Percentiles rank a stretch among this genome's conserved stretches.
Evolutionary conservation across 2,797 vertebrate genomes (phyloP).

Genomic region (Acipenser oxyrinchus): DNA sequence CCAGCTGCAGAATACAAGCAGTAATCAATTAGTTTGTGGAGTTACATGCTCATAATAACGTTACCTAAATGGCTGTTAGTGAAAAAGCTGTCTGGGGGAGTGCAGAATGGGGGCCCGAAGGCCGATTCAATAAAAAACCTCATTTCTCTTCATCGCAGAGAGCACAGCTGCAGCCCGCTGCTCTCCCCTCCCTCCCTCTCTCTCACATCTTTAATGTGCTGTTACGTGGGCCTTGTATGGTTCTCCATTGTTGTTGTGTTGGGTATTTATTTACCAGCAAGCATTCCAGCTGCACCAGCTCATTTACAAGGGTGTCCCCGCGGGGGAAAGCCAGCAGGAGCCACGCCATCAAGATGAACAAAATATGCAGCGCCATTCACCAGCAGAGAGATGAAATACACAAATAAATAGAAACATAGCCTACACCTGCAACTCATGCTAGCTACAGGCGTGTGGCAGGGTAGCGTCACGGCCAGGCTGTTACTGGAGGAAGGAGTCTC

Average conservation of each 20-base stretch:
- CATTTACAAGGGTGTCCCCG: too few species aligned
- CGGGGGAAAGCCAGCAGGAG: too few species aligned
- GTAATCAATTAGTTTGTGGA: slow-evolving; percentile 21
- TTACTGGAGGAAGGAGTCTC: too few species aligned
- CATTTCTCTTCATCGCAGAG: slow-evolving; percentile 24
- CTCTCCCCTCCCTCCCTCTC: slow-evolving; percentile 27
- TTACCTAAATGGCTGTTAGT: slow-evolving; percentile 33
- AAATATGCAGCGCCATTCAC: too few species aligned
- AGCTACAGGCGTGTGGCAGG: too few species aligned
- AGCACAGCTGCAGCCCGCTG: neutral
- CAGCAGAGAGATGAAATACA: too few species aligned
- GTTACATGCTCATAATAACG: slow-evolving; percentile 18
- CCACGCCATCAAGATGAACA: too few species aligned
- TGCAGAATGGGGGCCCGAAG: slow-evolving; percentile 19
- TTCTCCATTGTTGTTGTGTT: too few species aligned
- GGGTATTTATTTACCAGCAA: slow-evolving; percentile 2
- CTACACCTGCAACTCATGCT: too few species aligned
- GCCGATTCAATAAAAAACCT: slow-evolving; percentile 28
- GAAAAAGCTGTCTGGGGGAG: slow-evolving; percentile 25
- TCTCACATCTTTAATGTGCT: slow-evolving; percentile 13
- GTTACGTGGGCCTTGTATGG: too few species aligned
- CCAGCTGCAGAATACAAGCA: slow-evolving; percentile 12
- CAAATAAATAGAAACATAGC: too few species aligned
- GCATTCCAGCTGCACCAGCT: slow-evolving; percentile 33
- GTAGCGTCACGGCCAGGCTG: too few species aligned